Percentiles rank a stretch among this genome's conserved stretches.
phyloP scores from a whole-genome alignment of 2,797 vertebrate genomes.

The Hippocampus kuda region DNA sequence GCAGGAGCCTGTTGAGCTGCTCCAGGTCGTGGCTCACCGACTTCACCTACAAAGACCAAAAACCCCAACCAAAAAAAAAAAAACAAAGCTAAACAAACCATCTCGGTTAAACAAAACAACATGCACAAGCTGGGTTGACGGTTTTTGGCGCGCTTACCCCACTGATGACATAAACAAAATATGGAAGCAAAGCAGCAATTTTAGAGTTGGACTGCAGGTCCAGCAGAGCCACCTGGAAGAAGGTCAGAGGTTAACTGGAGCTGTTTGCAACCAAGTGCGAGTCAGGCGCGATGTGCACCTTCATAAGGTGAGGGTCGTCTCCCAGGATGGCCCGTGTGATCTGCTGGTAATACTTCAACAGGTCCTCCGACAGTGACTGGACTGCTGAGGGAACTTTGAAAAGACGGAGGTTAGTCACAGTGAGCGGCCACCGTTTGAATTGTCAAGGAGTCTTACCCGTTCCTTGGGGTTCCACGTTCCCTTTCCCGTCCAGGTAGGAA shows the following conservation, averaged over 20 bases:
- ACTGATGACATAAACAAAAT: conserved; percentile 94
- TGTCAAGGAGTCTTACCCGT: conserved; percentile 63
- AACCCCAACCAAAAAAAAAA: neutral
- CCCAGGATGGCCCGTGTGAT: conserved; percentile 85
- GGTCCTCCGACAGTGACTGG: conserved; percentile 80
- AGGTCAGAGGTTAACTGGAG: neutral
- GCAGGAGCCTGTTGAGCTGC: conserved; percentile 82
- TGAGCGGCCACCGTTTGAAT: neutral
- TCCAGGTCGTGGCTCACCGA: conserved; percentile 89
- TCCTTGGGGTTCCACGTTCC: conserved; percentile 82
- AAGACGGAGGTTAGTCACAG: neutral
- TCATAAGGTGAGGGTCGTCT: conserved; percentile 88
- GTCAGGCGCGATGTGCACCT: conserved; percentile 54
- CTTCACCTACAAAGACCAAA: conserved; percentile 70
- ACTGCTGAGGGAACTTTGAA: conserved; percentile 79
- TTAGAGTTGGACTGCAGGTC: conserved; percentile 91
- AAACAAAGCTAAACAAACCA: too few relatives aligned
- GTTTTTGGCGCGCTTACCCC: conserved; percentile 66
- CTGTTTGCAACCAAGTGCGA: neutral
- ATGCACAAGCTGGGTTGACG: neutral
- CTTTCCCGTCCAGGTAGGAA: conserved; percentile 87
- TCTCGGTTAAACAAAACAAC: neutral
- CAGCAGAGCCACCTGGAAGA: conserved; percentile 76
- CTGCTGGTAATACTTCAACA: conserved; percentile 89
- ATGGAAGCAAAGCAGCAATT: conserved; percentile 84